Conservation (phyloP, 2,113 vertebrate species). For the Seriola aureovittata region DNA sequence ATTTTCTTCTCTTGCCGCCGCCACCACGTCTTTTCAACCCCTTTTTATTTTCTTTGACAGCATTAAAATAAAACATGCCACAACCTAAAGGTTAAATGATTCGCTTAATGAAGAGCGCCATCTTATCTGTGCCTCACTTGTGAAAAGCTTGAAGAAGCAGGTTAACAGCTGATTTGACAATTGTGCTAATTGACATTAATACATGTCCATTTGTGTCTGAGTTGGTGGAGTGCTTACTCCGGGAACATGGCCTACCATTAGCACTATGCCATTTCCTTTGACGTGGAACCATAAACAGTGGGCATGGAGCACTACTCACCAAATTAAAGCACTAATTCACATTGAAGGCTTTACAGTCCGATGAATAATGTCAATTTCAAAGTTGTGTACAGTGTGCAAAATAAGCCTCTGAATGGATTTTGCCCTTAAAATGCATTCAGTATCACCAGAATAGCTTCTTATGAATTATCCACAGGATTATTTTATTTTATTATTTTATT, state of each 20-base stretch:
- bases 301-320: constrained; percentile 75
- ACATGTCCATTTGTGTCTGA: constrained; percentile 74
- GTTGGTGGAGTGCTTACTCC: constrained; percentile 49
- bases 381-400: constrained; percentile 58
- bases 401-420: constrained; percentile 23
- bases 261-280: constrained; percentile 63
- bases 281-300: constrained; percentile 72
- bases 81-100: constrained; percentile 39
- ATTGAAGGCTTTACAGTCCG: constrained; percentile 80
- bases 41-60: background rate
- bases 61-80: constrained; percentile 15
- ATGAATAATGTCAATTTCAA: constrained; percentile 67
- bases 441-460: constrained; percentile 1
- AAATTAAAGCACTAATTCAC: constrained; percentile 84
- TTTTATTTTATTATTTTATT: background rate
- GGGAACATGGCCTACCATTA: constrained; percentile 74
- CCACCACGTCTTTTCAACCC: background rate
- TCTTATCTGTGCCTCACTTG: constrained; percentile 33
- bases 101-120: constrained; percentile 28
- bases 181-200: constrained; percentile 80
- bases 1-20: background rate
- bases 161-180: constrained; percentile 72
- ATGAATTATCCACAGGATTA: background rate
- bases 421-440: constrained; percentile 33
- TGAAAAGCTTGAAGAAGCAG: constrained; percentile 30